Base-by-base conservation (phyloP, 1,140 invertebrate species). In the Diuraphis noxia region DNA sequence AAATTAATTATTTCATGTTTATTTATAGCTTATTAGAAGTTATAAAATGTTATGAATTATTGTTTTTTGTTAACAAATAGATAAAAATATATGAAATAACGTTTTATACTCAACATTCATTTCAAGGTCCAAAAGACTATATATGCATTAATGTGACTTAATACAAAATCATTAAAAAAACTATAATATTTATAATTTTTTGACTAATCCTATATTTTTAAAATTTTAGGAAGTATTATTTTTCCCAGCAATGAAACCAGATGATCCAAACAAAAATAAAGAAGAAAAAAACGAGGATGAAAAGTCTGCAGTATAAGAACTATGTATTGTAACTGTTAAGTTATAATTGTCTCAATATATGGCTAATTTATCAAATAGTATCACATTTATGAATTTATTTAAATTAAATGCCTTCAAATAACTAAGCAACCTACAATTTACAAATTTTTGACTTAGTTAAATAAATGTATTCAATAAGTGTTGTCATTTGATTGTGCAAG, bases 171-270 rank as follows among this genome's bases (percentile, higher is more conserved):
- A 17, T 63, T 63, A n/a, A 3, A 13, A n/a, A 4, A n/a, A 10
- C 5, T n/a, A 17, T n/a, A 72, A 17, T 72, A 72, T 72, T 72
- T n/a, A 17, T 72, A 72, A 13, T 72, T 34, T 56, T 72, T 72
- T 19, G 13, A 63, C n/a, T 72, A 72, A 72, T 72, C 13, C 4
- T 17, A 34, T 13, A 72, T 79, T 79, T 38, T 43, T n/a, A 34
- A 19, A 40, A 25, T 90, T 92, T 89, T 92, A 97, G 96, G 97
- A 97, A 94, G 97, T 98, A 52, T 94, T 98, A 84, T 94, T 97
- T 79, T 97, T 98, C 95, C 97, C 97, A 46, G 96, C 96, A 41
- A 97, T 98, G 97, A 97, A 97, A 93, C 96, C 97, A 79, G 97
- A 98, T 92, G 93, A 93, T 92, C 92, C 89, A 38, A 93, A 93